phyloP scores from a whole-genome alignment of 2,113 vertebrate genomes.

The Corythornis madagascariensis region DNA sequence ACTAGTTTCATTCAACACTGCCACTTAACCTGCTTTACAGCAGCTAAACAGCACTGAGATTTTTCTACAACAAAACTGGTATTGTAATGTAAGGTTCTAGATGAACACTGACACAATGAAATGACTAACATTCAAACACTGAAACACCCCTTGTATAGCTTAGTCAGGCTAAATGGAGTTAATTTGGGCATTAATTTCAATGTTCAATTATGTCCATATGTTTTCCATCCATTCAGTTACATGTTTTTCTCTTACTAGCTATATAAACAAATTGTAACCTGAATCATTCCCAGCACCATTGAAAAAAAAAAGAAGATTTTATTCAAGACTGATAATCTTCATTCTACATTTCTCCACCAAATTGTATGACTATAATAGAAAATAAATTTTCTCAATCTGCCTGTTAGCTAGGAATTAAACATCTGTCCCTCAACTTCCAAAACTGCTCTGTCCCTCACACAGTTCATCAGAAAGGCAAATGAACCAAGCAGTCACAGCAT shows the following conservation, averaged over 20 bases:
- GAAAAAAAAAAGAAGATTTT: neutral
- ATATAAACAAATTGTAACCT: neutral
- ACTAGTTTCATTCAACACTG: neutral
- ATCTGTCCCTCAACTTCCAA: neutral
- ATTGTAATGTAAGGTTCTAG: neutral
- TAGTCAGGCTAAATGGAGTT: neutral
- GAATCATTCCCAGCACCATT: neutral
- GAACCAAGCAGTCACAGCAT: neutral
- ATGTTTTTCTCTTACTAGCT: neutral
- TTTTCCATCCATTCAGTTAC: neutral
- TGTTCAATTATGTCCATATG: neutral
- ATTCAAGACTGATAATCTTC: neutral
- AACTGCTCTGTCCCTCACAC: neutral
- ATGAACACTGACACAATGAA: neutral
- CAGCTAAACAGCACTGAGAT: neutral
- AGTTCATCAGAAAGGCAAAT: neutral
- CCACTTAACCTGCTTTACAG: neutral
- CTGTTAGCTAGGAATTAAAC: neutral
- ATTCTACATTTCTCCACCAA: neutral
- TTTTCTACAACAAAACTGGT: neutral
- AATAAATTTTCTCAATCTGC: neutral
- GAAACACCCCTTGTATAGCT: neutral
- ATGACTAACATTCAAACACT: neutral
- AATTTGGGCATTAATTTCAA: neutral
- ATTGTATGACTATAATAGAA: neutral